Evolutionary conservation across 2,888 invertebrate species (phyloP).

Genomic region (Agonopterix alstromeriana): DNA sequence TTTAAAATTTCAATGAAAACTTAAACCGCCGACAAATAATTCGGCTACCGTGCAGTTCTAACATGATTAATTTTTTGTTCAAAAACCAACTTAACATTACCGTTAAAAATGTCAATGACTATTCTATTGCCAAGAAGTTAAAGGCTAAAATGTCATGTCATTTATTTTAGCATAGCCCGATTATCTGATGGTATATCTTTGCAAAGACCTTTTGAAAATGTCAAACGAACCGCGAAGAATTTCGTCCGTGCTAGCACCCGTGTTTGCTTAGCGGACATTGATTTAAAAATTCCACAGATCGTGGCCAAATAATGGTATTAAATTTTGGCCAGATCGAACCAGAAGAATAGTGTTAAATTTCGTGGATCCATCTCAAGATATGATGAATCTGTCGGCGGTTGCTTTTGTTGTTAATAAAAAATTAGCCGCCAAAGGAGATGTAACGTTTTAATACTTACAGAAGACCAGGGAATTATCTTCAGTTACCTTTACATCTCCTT

Average conservation of each 20-base stretch:
- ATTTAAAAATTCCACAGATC: slow-evolving; percentile 41
- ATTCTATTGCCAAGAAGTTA: slow-evolving; percentile 22
- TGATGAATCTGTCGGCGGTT: slow-evolving; percentile 64
- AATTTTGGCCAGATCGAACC: slow-evolving; percentile 45
- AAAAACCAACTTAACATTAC: slow-evolving; percentile 13
- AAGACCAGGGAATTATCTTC: background rate
- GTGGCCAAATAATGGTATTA: slow-evolving; percentile 57
- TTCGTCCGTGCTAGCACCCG: slow-evolving; percentile 44
- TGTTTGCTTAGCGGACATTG: slow-evolving; percentile 67
- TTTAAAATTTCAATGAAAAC: slow-evolving; percentile 30
- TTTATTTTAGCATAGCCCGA: background rate
- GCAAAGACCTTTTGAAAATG: slow-evolving; percentile 46
- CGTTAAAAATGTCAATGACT: background rate
- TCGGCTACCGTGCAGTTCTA: slow-evolving; percentile 60
- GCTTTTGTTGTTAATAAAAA: slow-evolving; percentile 6
- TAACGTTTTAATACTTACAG: background rate
- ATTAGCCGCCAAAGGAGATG: slow-evolving; percentile 1
- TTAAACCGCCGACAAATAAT: slow-evolving; percentile 49
- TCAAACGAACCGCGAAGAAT: slow-evolving; percentile 66
- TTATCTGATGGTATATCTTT: background rate
- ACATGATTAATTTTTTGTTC: slow-evolving; percentile 57
- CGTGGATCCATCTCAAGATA: slow-evolving; percentile 52
- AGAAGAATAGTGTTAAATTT: slow-evolving; percentile 71
- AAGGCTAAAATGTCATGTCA: slow-evolving; percentile 11
- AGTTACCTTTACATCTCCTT: background rate